Conservation (phyloP, 2,113 vertebrate species). For the Ceuthmochares aereus region DNA sequence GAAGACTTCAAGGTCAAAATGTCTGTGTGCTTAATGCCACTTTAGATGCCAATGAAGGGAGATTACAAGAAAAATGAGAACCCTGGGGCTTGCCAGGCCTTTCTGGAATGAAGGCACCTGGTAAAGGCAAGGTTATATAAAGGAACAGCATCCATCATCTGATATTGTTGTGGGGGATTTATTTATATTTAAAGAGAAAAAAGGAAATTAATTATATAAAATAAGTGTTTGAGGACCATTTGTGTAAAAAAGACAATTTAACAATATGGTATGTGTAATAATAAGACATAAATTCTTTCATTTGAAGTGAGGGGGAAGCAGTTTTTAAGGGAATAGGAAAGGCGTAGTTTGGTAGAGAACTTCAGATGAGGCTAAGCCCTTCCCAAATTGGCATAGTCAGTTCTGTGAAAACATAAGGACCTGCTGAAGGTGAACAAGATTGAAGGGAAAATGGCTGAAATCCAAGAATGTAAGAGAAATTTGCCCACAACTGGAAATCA, state of each 20-base stretch:
- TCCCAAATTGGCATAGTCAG: background rate
- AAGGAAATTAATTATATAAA: background rate
- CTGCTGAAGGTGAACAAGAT: background rate
- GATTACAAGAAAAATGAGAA: conserved; percentile 61
- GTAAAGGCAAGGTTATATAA: conserved; percentile 42
- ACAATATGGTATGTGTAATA: background rate
- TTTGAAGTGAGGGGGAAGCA: background rate
- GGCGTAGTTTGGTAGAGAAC: background rate
- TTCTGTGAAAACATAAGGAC: background rate
- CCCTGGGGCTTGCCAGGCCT: conserved; percentile 31
- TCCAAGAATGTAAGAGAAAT: background rate
- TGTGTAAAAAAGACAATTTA: background rate
- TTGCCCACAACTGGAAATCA: background rate
- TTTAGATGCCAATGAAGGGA: conserved; percentile 56
- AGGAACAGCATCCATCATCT: conserved; percentile 38
- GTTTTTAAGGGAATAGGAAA: background rate
- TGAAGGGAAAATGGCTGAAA: background rate
- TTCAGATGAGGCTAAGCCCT: background rate
- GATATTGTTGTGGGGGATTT: background rate
- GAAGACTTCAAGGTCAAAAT: conserved; percentile 57
- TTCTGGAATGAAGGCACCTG: conserved; percentile 30
- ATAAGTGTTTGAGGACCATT: background rate
- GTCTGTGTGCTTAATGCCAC: conserved; percentile 11
- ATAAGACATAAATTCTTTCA: background rate
- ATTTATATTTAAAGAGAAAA: background rate